Evolutionary conservation across 1,140 invertebrate genomes (phyloP), one percentile per base, ranked within the genome.

Genomic region (Pomacea maculata): DNA sequence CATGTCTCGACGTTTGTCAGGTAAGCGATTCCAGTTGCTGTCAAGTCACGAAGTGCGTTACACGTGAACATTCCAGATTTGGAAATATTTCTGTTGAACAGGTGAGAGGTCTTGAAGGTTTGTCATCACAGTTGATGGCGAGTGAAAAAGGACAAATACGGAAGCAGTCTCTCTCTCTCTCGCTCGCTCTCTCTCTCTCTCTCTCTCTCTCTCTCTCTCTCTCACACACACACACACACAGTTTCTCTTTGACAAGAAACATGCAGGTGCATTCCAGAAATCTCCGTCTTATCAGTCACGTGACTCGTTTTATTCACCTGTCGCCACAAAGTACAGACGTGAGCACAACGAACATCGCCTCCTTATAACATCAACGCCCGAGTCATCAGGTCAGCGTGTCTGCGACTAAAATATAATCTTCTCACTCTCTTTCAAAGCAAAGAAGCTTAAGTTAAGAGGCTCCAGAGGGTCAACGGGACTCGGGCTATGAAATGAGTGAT

Each of bases 121-220:
- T 70, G 67, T 70, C 21, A 21, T 25, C 6, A 25, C 2, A n/a
- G 21, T n/a, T 1, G 17, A n/a, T 65, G 64, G 64, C 7, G 17
- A 4, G 34, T 45, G 55, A 29, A 2, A 14, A 17, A 10, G 54
- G 4, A 75, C 73, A 74, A 21, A 21, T 55, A 55, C 19, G 21
- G 17, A 77, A 34, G 55, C 54, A 81, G 67, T 68, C 64, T 76
- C n/a, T 45, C 80, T 54, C 9, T 54, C 57, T 76, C 65, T 68
- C 75, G 64, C 57, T 9, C 25, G 0, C 25, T 25, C 25, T 25
- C 25, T 25, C 25, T 25, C 25, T 25, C 25, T 25, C 25, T 25
- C 25, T 25, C 25, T 25, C 25, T 25, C 25, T 25, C 25, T 25
- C 25, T 25, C 25, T 25, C 25, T 25, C 25, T 25, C 25, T 25